Percentiles rank a stretch among this genome's conserved stretches.
Evolutionary conservation across 2,888 invertebrate genomes (phyloP).

Genomic region (Parthenolecanium corni): DNA sequence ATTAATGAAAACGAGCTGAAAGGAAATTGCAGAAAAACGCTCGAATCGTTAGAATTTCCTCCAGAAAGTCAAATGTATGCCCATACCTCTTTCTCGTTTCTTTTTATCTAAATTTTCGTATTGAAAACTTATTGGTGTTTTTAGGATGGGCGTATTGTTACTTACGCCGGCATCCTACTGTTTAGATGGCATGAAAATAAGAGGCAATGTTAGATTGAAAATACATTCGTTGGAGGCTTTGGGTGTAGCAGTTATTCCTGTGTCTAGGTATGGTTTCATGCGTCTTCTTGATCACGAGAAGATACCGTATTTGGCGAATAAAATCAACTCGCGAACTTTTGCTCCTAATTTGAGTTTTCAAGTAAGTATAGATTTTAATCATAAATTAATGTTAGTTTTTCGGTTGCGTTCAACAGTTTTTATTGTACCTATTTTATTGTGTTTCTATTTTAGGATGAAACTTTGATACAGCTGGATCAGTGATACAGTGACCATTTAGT

Average conservation of each 20-base stretch:
- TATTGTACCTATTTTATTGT: too few species aligned
- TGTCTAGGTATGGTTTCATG: slow-evolving; percentile 47
- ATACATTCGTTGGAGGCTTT: slow-evolving; percentile 43
- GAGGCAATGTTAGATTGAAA: slow-evolving; percentile 9
- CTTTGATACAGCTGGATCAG: too few species aligned
- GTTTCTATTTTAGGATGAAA: too few species aligned
- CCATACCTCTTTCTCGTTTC: background rate
- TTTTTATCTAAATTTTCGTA: background rate
- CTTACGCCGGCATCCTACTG: slow-evolving; percentile 17
- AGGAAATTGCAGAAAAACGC: background rate
- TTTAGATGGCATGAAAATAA: slow-evolving; percentile 24
- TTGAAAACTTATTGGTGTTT: background rate
- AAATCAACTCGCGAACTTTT: slow-evolving; percentile 5
- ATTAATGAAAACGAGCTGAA: background rate
- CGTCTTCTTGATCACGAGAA: slow-evolving; percentile 47
- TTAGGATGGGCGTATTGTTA: slow-evolving; percentile 19
- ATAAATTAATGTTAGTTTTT: too few species aligned
- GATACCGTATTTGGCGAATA: slow-evolving; percentile 48
- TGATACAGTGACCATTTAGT: too few species aligned
- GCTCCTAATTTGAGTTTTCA: background rate
- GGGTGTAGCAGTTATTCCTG: slow-evolving; percentile 46
- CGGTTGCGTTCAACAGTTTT: too few species aligned
- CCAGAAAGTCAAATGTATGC: slow-evolving; percentile 7
- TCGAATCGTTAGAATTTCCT: background rate
- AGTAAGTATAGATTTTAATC: too few species aligned